phyloP scores from a whole-genome alignment of 1,140 invertebrate genomes.

The Drosophila tsacasi region DNA sequence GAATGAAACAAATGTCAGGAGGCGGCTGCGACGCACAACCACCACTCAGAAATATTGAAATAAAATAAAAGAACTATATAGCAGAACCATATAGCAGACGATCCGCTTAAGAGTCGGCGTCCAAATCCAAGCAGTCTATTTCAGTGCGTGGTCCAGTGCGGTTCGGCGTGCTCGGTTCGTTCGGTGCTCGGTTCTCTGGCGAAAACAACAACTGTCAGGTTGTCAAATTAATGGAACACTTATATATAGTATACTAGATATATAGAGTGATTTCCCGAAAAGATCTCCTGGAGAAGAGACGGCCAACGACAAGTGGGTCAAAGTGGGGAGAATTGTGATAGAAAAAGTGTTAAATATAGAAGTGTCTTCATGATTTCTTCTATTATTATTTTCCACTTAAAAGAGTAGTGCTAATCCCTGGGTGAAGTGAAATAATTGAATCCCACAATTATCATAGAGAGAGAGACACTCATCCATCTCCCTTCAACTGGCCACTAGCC shows the following conservation, averaged over 20 bases:
- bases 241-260: conserved; percentile 38
- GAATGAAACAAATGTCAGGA: conserved; percentile 60
- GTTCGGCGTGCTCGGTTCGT: conserved; percentile 49
- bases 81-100: conserved; percentile 11
- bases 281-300: conserved; percentile 45
- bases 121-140: conserved; percentile 73
- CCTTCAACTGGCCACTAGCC: conserved; percentile 62
- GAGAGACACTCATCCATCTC: conserved; percentile 9
- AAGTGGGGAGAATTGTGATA: conserved; percentile 41
- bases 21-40: conserved; percentile 22
- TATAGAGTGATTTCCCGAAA: conserved; percentile 28
- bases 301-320: conserved; percentile 59
- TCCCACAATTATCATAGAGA: conserved; percentile 58
- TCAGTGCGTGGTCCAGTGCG: conserved; percentile 82
- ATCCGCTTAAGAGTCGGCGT: conserved; percentile 33
- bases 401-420: conserved; percentile 36
- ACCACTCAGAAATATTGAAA: conserved; percentile 34
- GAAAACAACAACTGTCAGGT: conserved; percentile 69
- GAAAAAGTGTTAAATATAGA: conserved; percentile 47
- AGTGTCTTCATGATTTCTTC: conserved; percentile 25
- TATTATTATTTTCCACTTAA: background rate
- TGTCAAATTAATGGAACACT: conserved; percentile 68
- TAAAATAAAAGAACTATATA: conserved; percentile 39
- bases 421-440: conserved; percentile 60
- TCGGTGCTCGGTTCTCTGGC: conserved; percentile 1